phyloP scores from a whole-genome alignment of 2,113 vertebrate species.

The Alligator sinensis region DNA sequence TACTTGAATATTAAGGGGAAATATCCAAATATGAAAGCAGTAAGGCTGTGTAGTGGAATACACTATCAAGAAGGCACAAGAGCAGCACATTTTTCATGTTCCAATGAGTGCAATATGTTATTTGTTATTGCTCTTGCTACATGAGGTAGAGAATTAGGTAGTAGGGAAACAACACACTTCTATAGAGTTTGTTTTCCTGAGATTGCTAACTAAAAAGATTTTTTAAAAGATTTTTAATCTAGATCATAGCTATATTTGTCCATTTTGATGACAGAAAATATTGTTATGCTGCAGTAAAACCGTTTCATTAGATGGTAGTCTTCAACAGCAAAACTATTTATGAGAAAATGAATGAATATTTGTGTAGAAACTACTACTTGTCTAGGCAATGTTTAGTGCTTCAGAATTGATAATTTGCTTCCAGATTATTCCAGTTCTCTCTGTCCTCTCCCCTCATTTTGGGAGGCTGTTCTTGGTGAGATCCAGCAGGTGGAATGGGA shows the following conservation, averaged over 20 bases:
- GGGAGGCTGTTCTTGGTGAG: not conserved
- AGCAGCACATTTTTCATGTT: accelerated
- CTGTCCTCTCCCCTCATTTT: not conserved
- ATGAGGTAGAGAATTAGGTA: not conserved
- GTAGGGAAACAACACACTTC: not conserved
- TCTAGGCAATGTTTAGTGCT: accelerated
- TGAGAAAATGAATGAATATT: accelerated
- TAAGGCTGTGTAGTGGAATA: not conserved
- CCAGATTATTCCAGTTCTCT: not conserved
- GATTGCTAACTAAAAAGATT: not conserved
- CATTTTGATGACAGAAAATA: not conserved
- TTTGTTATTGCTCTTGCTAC: not conserved
- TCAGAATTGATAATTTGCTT: not conserved
- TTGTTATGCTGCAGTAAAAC: not conserved
- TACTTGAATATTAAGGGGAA: not conserved
- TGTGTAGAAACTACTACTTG: not conserved
- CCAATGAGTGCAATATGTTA: not conserved
- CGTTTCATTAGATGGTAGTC: not conserved
- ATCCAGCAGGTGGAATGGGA: not conserved
- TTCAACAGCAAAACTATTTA: conserved; percentile 7
- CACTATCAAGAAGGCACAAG: not conserved
- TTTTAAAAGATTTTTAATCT: not conserved
- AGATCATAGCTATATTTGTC: not conserved
- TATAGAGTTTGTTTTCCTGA: not conserved
- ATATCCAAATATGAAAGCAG: not conserved